A percentile compares a stretch with the other conserved stretches of the same genome.
Evolutionary conservation across 2,797 vertebrate genomes (phyloP).

Genomic region (Vultur gryphus): DNA sequence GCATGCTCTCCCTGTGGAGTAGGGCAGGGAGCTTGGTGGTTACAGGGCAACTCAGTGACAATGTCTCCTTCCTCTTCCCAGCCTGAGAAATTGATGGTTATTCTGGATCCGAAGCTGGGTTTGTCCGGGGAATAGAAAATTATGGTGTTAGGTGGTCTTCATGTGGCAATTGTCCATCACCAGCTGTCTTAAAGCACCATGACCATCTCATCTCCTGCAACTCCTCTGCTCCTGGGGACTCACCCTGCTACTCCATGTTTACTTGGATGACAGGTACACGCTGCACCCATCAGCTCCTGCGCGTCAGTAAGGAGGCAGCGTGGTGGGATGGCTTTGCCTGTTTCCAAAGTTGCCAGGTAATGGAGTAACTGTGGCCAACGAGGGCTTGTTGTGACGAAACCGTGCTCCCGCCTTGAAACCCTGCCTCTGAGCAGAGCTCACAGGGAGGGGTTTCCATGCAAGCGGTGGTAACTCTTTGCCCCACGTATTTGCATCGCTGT

Average conservation of each 20-base stretch:
- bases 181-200: neutral
- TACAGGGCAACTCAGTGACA: neutral
- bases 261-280: neutral
- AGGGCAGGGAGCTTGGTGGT: neutral
- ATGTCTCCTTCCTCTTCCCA: neutral
- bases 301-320: neutral
- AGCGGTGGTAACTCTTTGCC: neutral
- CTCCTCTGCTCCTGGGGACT: neutral
- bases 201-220: neutral
- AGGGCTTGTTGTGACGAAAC: neutral
- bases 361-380: neutral
- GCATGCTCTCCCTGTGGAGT: neutral
- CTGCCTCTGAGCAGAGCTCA: neutral
- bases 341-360: neutral
- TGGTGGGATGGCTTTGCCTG: neutral
- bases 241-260: rapidly evolving
- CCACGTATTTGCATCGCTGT: neutral
- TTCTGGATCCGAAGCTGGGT: neutral
- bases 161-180: neutral
- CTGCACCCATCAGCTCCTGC: rapidly evolving
- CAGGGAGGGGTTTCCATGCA: neutral
- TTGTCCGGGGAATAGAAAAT: neutral
- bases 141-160: neutral
- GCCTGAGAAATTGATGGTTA: neutral
- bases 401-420: neutral